phyloP scores from a whole-genome alignment of 2,888 invertebrate species.

The Temnothorax unifasciatus region DNA sequence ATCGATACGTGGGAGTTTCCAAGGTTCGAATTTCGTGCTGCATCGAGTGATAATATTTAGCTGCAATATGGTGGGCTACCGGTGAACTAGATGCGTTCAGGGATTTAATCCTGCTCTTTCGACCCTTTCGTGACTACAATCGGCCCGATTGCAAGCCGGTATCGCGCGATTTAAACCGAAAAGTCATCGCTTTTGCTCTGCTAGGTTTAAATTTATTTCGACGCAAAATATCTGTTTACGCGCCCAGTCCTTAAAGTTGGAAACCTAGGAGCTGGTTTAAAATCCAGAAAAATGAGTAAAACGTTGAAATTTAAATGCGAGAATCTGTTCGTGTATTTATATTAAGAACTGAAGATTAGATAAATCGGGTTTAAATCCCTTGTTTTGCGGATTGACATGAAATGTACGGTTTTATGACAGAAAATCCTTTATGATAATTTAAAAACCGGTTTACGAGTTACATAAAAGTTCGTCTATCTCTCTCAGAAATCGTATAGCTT shows the following conservation, averaged over 20 bases:
- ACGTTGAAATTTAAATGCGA: background rate
- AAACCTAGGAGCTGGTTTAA: background rate
- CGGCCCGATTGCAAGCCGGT: background rate
- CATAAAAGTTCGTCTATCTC: conserved; percentile 59
- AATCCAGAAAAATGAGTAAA: background rate
- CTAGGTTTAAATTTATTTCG: background rate
- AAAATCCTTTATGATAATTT: background rate
- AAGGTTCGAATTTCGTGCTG: background rate
- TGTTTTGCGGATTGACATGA: background rate
- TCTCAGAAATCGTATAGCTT: background rate
- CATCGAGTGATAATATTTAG: background rate
- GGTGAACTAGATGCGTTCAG: background rate
- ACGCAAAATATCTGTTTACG: background rate
- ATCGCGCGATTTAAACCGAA: background rate
- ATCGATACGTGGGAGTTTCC: background rate
- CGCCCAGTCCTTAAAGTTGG: background rate
- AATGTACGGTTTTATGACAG: background rate
- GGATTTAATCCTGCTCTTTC: background rate
- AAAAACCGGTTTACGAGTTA: conserved; percentile 63
- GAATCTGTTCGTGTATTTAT: background rate
- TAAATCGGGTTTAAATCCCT: background rate
- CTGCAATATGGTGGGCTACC: background rate
- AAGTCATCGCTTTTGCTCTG: background rate
- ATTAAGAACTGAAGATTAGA: background rate
- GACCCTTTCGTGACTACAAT: background rate